phyloP scores from a whole-genome alignment of 2,888 invertebrate genomes.

The Philopedon plagiatum region DNA sequence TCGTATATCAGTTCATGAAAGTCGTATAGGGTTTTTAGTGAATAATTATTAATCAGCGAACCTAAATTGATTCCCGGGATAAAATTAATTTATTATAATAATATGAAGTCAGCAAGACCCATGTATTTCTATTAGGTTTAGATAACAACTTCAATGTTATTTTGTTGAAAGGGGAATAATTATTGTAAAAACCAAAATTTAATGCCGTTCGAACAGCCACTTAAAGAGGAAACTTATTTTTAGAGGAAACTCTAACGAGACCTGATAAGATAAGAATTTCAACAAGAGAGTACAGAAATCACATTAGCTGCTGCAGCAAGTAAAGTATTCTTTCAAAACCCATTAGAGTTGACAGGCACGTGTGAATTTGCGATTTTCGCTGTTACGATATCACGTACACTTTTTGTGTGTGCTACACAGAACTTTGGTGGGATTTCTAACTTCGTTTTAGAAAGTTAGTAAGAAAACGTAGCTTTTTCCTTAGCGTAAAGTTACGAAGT shows the following conservation, averaged over 20 bases:
- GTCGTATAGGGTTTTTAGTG: too few relatives aligned
- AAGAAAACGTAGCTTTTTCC: conserved; percentile 12
- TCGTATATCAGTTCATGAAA: too few relatives aligned
- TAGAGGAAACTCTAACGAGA: conserved; percentile 11
- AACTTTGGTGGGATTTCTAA: conserved; percentile 44
- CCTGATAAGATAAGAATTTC: conserved; percentile 15
- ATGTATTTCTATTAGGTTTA: too few relatives aligned
- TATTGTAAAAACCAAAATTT: neutral
- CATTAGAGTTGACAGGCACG: conserved; percentile 44
- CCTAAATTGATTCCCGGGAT: too few relatives aligned
- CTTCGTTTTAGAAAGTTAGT: conserved; percentile 27
- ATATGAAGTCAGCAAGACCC: too few relatives aligned
- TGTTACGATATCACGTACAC: conserved; percentile 35
- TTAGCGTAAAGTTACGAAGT: neutral
- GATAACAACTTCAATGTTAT: too few relatives aligned
- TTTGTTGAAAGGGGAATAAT: neutral
- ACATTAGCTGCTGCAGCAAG: conserved; percentile 36
- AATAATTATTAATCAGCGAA: too few relatives aligned
- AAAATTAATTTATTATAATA: too few relatives aligned
- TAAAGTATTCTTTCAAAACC: conserved; percentile 47
- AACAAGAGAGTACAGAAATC: conserved; percentile 29
- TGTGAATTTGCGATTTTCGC: conserved; percentile 43
- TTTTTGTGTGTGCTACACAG: conserved; percentile 39
- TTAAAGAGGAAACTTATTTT: conserved; percentile 13
- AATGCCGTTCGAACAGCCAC: conserved; percentile 3